Evolutionary conservation across 2,113 vertebrate genomes (phyloP), one percentile per base, ranked within the genome.

Genomic region (Osmerus eperlanus): DNA sequence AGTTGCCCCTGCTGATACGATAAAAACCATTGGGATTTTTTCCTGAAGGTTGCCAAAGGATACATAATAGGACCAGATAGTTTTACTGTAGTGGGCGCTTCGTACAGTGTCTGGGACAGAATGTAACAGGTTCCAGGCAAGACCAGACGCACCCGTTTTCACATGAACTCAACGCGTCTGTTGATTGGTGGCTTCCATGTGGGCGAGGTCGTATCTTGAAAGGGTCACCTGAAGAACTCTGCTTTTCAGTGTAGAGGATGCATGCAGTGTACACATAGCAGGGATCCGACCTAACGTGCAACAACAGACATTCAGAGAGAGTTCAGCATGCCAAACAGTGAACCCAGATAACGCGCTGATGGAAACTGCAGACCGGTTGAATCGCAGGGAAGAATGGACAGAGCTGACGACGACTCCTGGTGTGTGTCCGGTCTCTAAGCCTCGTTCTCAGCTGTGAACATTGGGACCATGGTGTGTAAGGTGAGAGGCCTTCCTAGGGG

Each of bases 401-500:
- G 4, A 3, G 13, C 15, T 18, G 11, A 64, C 62, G 18, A 16
- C 18, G 62, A 36, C 5, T 64, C 28, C 28, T 64, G 62, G 62
- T 64, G 28, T 64, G 28, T 15, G 23, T 32, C 28, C 18, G n/a
- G 21, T 19, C 18, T 81, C 9, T 77, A 69, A 1, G 3, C 51
- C 0, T 18, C 36, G 1, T 51, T 82, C 1, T 21, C 59, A 14
- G 53, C 62, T 28, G 25, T 28, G 25, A 28, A 12, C 56, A 1
- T 70, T 16, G 23, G 74, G 23, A 23, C 73, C 0, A 7, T 73
- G 6, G 4, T 72, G 9, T 9, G 67, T 73, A 63, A 1, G 7
- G 2, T 54, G 0, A 52, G 5, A 12, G 32, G 13, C 4, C 36
- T 41, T n/a, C 0, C 3, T 2, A 4, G 28, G 5, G 12, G 12